Percentiles rank a stretch among this genome's conserved stretches.
Conservation (phyloP, 1,140 invertebrate species). For the Penaeus indicus region DNA sequence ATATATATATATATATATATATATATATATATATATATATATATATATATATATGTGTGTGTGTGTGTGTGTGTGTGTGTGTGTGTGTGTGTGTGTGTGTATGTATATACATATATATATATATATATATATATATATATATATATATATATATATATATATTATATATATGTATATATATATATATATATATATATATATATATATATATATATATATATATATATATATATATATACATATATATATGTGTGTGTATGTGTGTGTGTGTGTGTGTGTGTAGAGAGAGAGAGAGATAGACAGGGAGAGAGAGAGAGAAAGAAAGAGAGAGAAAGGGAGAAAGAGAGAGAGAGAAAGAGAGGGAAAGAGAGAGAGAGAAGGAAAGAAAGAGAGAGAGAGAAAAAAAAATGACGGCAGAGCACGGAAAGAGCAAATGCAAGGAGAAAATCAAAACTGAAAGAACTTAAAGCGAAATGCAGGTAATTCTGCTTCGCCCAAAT, state of each 20-base stretch:
- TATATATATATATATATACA: background rate
- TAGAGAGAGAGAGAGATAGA: background rate
- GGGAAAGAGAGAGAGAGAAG: background rate
- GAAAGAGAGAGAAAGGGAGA: too few relatives aligned
- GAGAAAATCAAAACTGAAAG: too few relatives aligned
- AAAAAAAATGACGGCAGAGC: too few relatives aligned
- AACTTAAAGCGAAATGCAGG: too few relatives aligned
- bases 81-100: too few relatives aligned
- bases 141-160: too few relatives aligned
- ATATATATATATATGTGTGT: background rate
- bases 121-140: background rate
- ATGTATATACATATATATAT: background rate
- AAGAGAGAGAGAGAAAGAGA: too few relatives aligned
- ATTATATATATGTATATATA: background rate
- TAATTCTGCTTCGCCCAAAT: too few relatives aligned
- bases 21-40: background rate
- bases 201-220: conserved; percentile 17
- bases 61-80: too few relatives aligned
- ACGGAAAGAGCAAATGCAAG: too few relatives aligned
- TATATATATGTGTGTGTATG: background rate
- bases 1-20: background rate
- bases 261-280: background rate
- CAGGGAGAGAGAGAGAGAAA: background rate
- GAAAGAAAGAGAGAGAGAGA: background rate
- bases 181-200: background rate